Conservation (phyloP, 2,888 invertebrate genomes). For the Chymomyza procnemis region DNA sequence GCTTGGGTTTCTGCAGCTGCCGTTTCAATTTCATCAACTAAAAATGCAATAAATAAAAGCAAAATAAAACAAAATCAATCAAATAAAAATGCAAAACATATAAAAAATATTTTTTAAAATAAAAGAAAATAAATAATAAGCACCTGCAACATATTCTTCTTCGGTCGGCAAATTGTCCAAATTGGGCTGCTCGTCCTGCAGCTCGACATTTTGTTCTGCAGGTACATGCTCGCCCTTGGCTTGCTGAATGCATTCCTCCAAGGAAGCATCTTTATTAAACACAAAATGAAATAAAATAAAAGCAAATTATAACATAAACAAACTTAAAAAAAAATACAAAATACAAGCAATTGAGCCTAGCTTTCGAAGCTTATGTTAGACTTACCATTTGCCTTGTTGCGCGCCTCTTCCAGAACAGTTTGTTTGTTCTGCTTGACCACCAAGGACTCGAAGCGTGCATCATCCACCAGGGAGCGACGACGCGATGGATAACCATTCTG, state of each 20-base stretch:
- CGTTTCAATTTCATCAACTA: conserved; percentile 65
- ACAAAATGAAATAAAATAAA: conserved; percentile 43
- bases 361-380: conserved; percentile 38
- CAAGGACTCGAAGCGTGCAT: conserved; percentile 97
- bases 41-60: conserved; percentile 38
- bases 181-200: conserved; percentile 74
- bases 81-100: conserved; percentile 41
- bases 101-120: conserved; percentile 22
- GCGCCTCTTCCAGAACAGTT: conserved; percentile 93
- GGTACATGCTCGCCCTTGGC: conserved; percentile 78
- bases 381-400: conserved; percentile 92
- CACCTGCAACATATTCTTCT: conserved; percentile 62
- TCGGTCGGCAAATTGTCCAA: conserved; percentile 53
- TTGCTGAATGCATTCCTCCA: conserved; percentile 83
- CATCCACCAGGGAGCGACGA: conserved; percentile 96
- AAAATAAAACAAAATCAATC: conserved; percentile 35
- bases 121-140: conserved; percentile 32
- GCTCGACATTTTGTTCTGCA: conserved; percentile 78
- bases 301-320: conserved; percentile 33
- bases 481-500: conserved; percentile 98
- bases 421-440: conserved; percentile 97
- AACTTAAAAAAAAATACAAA: conserved; percentile 12
- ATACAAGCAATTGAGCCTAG: neutral
- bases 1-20: conserved; percentile 48
- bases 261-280: conserved; percentile 80